Base-by-base conservation (phyloP, 2,113 vertebrate genomes). In the Mystacornis crossleyi region DNA sequence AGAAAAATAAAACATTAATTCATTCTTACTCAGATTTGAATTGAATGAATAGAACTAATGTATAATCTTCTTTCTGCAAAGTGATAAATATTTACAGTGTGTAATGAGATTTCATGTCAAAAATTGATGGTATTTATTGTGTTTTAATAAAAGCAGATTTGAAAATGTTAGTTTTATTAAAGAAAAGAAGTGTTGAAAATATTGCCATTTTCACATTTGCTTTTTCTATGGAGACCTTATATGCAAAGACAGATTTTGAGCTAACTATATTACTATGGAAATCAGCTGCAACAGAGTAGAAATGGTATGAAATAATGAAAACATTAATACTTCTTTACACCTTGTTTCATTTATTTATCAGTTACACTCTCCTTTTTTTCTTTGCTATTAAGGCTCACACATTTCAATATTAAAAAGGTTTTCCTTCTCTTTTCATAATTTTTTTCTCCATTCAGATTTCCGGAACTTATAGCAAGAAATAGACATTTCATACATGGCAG, bases 211-310 rank as follows among this genome's bases (percentile, higher is more conserved):
- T 98, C 97, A 97, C 97, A 97, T 98, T 98, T 98, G 92, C 95
- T 98, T 98, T 98, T 98, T 97, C 98, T 98, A 83, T 95, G 93
- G 97, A 98, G 98, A 98, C 97, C 96, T 98, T 98, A 98, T 98
- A 97, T 84, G 94, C 95, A 98, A 97, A 98, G 96, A 97, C 97
- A 98, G 97, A 97, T 98, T 98, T 98, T 97, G 96, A 97, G 96
- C 96, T 98, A 98, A 98, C 98, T 96, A 62, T 97, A 98, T 98
- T 98, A 98, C 97, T 98, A 98, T 98, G 98, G 98, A 98, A 98
- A 98, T 98, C 95, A 98, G 94, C 89, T 97, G 78, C 96, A 97
- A 96, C 95, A 95, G 96, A 98, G 97, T 95, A 97, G 97, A 98
- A 98, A 98, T 94, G 96, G 96, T 97, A 96, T 91, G 97, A 98